These are phyloP conservation scores for Addax nasomaculatus DNA, from an alignment of 2,113 vertebrate species.

Conservation along the genomic window DNA sequence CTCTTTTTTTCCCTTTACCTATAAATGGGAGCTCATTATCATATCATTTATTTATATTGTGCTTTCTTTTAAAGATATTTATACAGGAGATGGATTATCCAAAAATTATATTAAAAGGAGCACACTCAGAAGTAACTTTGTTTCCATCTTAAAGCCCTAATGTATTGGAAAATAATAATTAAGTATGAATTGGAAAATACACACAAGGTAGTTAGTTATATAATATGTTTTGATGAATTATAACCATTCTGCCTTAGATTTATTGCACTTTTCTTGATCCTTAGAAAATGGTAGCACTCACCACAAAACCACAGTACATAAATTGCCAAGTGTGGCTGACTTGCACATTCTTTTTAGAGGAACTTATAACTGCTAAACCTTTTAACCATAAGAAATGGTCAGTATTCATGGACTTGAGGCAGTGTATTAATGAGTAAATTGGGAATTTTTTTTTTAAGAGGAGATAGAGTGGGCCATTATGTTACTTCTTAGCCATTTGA, in stretches of 20 bases:
- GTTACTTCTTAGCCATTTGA: not conserved
- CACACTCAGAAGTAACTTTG: not conserved
- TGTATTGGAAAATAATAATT: conserved; percentile 43
- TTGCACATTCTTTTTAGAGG: conserved; percentile 65
- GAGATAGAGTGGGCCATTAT: not conserved
- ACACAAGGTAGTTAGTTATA: conserved; percentile 42
- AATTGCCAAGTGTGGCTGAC: conserved; percentile 60
- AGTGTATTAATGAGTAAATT: not conserved
- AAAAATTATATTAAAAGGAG: conserved; percentile 8
- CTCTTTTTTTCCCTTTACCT: not conserved
- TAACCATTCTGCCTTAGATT: conserved; percentile 52
- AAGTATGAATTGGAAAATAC: conserved; percentile 39
- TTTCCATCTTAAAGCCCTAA: conserved; percentile 38
- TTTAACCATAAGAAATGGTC: conserved; percentile 43
- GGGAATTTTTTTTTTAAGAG: conserved; percentile 30
- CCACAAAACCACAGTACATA: conserved; percentile 65
- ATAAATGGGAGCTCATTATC: conserved; percentile 6
- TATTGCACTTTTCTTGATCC: conserved; percentile 63
- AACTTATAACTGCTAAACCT: conserved; percentile 41
- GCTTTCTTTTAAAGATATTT: conserved; percentile 40
- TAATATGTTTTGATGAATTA: conserved; percentile 66
- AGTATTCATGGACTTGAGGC: not conserved
- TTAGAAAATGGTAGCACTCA: conserved; percentile 64
- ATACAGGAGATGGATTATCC: not conserved
- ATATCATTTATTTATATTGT: not conserved